phyloP scores from a whole-genome alignment of 2,797 vertebrate genomes.

The Sebastiscus tertius region DNA sequence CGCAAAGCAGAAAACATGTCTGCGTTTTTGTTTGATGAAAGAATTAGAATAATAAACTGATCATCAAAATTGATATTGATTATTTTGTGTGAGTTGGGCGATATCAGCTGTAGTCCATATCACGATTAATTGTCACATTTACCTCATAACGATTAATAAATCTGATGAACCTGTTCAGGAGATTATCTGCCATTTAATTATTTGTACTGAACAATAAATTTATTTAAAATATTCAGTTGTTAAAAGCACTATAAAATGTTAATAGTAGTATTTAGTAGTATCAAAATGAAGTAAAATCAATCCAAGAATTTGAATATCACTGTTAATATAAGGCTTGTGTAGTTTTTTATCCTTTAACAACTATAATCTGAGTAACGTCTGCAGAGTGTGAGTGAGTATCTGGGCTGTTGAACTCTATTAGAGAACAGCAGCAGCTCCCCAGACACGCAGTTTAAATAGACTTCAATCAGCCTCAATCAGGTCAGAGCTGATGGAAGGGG shows the following conservation, averaged over 20 bases:
- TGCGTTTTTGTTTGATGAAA: background rate
- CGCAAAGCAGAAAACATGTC: background rate
- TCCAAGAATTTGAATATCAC: no score
- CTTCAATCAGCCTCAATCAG: constrained; percentile 69
- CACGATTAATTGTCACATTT: no score
- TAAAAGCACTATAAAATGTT: no score
- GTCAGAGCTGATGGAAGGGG: constrained; percentile 45
- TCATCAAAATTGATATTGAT: background rate
- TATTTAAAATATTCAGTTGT: no score
- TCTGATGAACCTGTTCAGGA: background rate
- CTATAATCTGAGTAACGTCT: background rate
- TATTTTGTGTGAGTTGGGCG: background rate
- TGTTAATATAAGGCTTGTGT: background rate
- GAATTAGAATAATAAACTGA: background rate
- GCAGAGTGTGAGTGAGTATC: constrained; percentile 8
- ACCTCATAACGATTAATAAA: no score
- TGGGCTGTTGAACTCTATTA: constrained; percentile 33
- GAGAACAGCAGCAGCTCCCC: constrained; percentile 44
- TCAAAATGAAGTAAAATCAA: no score
- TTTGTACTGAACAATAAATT: no score
- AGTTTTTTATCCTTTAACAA: background rate
- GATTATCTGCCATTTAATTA: background rate
- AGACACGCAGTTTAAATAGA: constrained; percentile 65
- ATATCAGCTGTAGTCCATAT: no score
- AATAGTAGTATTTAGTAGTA: no score